Percentiles rank a stretch among this genome's conserved stretches.
These are phyloP conservation scores for Chaetophractus vellerosus DNA, from an alignment of 2,797 vertebrate genomes.

Conservation along the genomic window DNA sequence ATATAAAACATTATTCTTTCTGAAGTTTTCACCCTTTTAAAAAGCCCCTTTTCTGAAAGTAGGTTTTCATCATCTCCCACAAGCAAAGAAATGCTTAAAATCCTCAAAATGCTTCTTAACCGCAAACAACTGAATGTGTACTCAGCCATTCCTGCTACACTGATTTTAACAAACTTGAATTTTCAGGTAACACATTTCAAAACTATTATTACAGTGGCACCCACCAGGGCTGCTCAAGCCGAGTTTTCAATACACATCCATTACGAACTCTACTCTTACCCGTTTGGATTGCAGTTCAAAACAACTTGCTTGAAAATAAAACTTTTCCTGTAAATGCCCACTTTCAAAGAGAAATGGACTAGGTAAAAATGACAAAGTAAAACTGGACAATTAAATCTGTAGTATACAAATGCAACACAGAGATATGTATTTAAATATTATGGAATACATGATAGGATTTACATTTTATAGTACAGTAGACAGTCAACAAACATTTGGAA, in stretches of 20 bases:
- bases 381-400: not conserved
- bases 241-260: conserved; percentile 12
- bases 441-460: not conserved
- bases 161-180: conserved; percentile 73
- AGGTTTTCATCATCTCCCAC: conserved; percentile 58
- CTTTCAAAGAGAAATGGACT: not conserved
- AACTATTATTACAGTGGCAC: conserved; percentile 25
- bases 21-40: conserved; percentile 36
- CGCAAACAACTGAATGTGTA: conserved; percentile 26
- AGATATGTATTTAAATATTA: not conserved
- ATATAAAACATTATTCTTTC: conserved; percentile 60
- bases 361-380: not conserved
- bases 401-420: not conserved
- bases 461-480: not conserved
- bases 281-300: conserved; percentile 35
- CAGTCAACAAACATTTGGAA: not conserved
- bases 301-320: conserved; percentile 47
- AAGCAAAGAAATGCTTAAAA: conserved; percentile 56
- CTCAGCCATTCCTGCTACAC: not conserved
- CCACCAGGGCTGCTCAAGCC: not conserved
- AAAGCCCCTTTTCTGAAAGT: conserved; percentile 56
- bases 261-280: not conserved
- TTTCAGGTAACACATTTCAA: conserved; percentile 71
- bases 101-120: not conserved
- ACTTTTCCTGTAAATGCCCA: not conserved